phyloP scores from a whole-genome alignment of 2,113 vertebrate genomes.

The Pelecanoides urinatrix region DNA sequence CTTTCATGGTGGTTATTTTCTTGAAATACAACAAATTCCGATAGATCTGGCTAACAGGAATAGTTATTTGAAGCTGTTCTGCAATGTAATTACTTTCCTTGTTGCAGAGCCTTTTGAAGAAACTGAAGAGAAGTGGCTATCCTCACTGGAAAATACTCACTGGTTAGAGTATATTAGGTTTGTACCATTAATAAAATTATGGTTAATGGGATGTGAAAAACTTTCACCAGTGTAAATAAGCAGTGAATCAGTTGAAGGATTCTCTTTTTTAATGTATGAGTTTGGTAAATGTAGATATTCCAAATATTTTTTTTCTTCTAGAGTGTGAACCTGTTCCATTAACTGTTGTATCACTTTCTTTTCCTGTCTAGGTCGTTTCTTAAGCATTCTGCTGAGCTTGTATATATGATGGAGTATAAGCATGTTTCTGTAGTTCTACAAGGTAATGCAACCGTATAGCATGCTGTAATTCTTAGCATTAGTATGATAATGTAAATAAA shows the following conservation, averaged over 20 bases:
- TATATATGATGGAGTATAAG: conserved; percentile 87
- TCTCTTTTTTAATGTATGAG: not conserved
- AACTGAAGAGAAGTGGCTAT: conserved; percentile 93
- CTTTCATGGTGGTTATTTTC: not conserved
- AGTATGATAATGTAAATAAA: not conserved
- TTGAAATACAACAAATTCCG: not conserved
- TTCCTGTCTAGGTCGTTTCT: conserved; percentile 80
- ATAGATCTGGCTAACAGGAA: not conserved
- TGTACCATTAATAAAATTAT: not conserved
- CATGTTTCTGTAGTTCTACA: conserved; percentile 87
- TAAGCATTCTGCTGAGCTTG: conserved; percentile 88
- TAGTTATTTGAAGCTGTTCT: not conserved
- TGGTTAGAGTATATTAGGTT: conserved; percentile 96
- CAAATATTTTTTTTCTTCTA: not conserved
- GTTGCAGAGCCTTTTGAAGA: conserved; percentile 89
- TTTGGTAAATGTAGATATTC: not conserved
- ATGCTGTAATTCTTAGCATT: not conserved
- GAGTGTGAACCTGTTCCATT: not conserved
- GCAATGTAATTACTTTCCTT: not conserved
- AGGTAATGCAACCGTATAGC: conserved; percentile 74
- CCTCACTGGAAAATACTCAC: conserved; percentile 87
- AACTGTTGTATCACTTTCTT: not conserved
- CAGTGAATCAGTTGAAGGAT: not conserved
- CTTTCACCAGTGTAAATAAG: not conserved
- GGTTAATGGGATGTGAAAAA: not conserved